These are phyloP conservation scores for Lindbergichthys nudifrons DNA, from an alignment of 2,797 vertebrate species.

Conservation along the genomic window DNA sequence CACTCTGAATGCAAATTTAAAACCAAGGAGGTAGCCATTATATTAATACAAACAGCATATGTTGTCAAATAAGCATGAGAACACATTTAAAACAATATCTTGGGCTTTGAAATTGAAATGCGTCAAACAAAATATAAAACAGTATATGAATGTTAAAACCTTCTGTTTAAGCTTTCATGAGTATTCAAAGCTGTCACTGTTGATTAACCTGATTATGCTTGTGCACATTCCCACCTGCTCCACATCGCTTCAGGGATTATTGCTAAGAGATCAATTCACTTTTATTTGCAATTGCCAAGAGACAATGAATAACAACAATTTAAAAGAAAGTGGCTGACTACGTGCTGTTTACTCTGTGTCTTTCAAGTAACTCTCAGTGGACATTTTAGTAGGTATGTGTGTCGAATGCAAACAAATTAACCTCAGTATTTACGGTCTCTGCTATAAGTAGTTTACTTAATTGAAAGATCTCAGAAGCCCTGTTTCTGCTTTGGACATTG, in stretches of 20 bases:
- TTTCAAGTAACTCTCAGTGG: not conserved
- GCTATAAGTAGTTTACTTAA: too few species aligned
- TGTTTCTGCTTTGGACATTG: not conserved
- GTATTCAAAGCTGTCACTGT: conserved; percentile 46
- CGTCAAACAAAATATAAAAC: not conserved
- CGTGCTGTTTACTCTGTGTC: conserved; percentile 13
- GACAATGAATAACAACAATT: conserved; percentile 41
- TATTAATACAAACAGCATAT: not conserved
- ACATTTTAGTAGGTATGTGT: not conserved
- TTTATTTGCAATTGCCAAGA: conserved; percentile 39
- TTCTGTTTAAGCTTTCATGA: conserved; percentile 44
- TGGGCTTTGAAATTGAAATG: not conserved
- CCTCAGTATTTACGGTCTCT: too few species aligned
- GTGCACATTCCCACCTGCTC: conserved; percentile 68
- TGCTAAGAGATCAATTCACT: conserved; percentile 44
- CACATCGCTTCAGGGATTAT: conserved; percentile 56
- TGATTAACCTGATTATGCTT: conserved; percentile 71
- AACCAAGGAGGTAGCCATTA: conserved; percentile 13
- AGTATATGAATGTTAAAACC: conserved; percentile 20
- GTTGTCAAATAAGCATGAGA: conserved; percentile 1
- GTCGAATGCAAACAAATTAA: not conserved
- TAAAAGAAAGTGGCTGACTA: conserved; percentile 29
- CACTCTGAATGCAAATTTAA: conserved; percentile 16
- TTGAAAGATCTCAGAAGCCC: too few species aligned
- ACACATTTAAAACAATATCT: not conserved